Percentiles rank a stretch among this genome's conserved stretches.
Evolutionary conservation across 2,113 vertebrate species (phyloP).

Genomic region (Agelaius phoeniceus): DNA sequence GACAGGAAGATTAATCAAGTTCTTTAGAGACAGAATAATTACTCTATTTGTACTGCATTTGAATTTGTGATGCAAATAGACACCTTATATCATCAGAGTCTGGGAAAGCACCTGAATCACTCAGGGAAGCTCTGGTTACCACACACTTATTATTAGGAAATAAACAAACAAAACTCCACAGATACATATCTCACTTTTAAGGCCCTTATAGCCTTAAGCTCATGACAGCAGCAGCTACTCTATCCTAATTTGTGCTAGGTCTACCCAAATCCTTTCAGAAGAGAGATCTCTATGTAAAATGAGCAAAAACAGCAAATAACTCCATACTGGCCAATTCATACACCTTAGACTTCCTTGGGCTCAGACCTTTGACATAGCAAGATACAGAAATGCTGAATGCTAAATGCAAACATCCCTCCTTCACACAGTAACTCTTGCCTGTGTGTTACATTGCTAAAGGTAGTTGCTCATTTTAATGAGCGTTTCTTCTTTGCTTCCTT

Average conservation of each 20-base stretch:
- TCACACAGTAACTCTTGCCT: neutral
- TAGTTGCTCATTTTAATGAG: neutral
- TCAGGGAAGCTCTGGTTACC: neutral
- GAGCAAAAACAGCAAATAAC: neutral
- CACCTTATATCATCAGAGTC: neutral
- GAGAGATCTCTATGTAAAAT: neutral
- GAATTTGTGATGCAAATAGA: constrained; percentile 36
- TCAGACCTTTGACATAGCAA: neutral
- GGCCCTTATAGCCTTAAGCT: neutral
- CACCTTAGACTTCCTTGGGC: neutral
- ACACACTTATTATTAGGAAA: neutral
- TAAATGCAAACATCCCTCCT: neutral
- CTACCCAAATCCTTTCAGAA: neutral
- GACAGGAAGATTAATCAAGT: constrained; percentile 29
- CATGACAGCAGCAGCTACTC: neutral
- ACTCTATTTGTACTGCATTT: neutral
- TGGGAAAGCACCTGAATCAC: neutral
- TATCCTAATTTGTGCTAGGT: neutral
- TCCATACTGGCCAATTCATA: neutral
- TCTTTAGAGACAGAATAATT: constrained; percentile 18
- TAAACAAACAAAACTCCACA: neutral
- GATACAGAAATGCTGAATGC: neutral
- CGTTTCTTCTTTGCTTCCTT: neutral
- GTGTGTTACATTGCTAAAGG: neutral
- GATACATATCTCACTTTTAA: neutral